These are phyloP conservation scores for Pachyramphus minor DNA, from an alignment of 2,113 vertebrate species.

Conservation along the genomic window DNA sequence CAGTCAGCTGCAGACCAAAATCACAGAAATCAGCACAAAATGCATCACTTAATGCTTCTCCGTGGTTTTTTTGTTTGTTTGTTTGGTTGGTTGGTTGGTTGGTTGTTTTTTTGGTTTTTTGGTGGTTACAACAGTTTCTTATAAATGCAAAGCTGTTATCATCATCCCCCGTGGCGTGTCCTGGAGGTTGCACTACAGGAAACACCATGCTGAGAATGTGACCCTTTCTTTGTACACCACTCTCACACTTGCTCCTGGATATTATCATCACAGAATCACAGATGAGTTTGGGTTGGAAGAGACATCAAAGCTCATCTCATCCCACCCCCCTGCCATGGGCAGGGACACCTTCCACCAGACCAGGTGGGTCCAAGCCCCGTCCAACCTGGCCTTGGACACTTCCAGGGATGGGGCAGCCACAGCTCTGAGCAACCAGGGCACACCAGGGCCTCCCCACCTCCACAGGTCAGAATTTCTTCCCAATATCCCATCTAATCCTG, in stretches of 20 bases:
- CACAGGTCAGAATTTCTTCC: not conserved
- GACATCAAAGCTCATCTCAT: not conserved
- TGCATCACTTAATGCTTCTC: not conserved
- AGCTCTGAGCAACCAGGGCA: not conserved
- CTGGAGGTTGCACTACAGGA: not conserved
- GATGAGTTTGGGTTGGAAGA: not conserved
- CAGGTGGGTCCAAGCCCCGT: not conserved
- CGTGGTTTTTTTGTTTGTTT: not conserved
- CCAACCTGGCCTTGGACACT: not conserved
- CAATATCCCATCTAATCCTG: not conserved
- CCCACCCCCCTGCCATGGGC: not conserved
- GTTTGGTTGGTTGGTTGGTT: too few species aligned
- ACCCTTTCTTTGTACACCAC: not conserved
- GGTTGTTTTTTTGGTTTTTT: not conserved
- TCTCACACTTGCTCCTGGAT: not conserved
- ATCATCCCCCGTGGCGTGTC: not conserved
- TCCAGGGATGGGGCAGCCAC: not conserved
- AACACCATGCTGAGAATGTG: rapidly evolving
- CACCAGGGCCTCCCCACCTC: not conserved
- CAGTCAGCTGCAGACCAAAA: not conserved
- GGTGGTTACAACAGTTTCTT: not conserved
- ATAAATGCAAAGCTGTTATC: not conserved
- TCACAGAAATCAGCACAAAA: slow-evolving; percentile 27
- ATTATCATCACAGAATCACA: not conserved
- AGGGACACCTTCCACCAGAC: not conserved